These are phyloP conservation scores for Zosterops japonicus DNA, from an alignment of 2,113 vertebrate genomes.

Conservation along the genomic window DNA sequence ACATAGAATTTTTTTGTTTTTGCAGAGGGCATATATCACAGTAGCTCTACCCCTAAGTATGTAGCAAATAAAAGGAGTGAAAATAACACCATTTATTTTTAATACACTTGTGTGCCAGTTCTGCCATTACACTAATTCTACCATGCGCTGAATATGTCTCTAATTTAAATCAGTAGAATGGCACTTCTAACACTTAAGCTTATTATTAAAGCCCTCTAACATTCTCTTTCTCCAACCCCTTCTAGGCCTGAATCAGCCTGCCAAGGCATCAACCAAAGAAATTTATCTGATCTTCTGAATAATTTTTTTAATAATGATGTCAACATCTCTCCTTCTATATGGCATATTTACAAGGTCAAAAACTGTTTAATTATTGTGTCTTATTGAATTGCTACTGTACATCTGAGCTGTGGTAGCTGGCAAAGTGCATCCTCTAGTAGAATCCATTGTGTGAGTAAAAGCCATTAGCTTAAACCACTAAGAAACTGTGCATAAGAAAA, in stretches of 20 bases:
- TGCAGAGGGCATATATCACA: not conserved
- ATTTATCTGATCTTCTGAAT: not conserved
- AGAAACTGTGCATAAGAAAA: slow-evolving; percentile 16
- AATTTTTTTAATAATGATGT: not conserved
- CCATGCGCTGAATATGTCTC: not conserved
- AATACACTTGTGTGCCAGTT: not conserved
- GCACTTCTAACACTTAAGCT: not conserved
- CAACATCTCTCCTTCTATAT: not conserved
- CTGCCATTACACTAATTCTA: not conserved
- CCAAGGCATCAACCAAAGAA: not conserved
- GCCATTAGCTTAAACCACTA: slow-evolving; percentile 52
- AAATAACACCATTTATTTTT: not conserved
- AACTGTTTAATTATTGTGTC: slow-evolving; percentile 23
- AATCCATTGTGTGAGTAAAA: slow-evolving; percentile 45
- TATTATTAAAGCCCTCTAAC: not conserved
- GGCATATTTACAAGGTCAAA: slow-evolving; percentile 3
- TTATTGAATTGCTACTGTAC: slow-evolving; percentile 1
- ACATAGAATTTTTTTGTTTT: not conserved
- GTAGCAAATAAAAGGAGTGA: not conserved
- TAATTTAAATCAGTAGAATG: not conserved
- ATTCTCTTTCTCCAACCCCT: not conserved
- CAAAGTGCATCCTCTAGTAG: not conserved
- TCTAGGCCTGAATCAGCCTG: not conserved
- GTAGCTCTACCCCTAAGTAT: not conserved
- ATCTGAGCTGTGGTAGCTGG: not conserved